Conservation (phyloP, 2,888 invertebrate species). For the Seira ritae region DNA sequence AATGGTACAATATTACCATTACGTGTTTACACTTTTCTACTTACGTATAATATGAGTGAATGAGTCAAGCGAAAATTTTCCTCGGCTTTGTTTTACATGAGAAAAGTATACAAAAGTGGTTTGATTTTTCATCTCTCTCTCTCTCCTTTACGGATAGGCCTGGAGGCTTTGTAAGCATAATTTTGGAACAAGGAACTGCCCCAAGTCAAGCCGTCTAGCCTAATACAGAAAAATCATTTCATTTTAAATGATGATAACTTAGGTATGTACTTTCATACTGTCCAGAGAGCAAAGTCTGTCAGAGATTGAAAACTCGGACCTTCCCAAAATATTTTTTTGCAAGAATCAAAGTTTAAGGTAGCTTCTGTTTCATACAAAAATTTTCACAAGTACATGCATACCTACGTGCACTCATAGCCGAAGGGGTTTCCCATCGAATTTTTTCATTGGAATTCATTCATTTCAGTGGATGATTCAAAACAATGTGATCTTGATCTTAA, state of each 20-base stretch:
- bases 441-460: too few relatives aligned
- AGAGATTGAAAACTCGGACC: not conserved
- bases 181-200: slow-evolving; percentile 46
- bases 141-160: not conserved
- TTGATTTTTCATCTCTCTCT: not conserved
- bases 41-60: too few relatives aligned
- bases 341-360: too few relatives aligned
- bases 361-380: too few relatives aligned
- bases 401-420: too few relatives aligned
- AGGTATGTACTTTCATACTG: not conserved
- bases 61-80: not conserved
- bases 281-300: not conserved
- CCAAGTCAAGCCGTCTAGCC: slow-evolving; percentile 1
- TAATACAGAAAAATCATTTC: not conserved
- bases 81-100: slow-evolving; percentile 32
- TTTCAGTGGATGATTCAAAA: too few relatives aligned
- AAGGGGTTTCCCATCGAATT: too few relatives aligned
- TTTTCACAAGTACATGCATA: too few relatives aligned
- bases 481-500: too few relatives aligned
- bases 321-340: too few relatives aligned
- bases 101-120: slow-evolving; percentile 22
- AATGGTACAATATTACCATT: too few relatives aligned
- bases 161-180: too few relatives aligned
- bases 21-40: slow-evolving; percentile 33
- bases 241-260: not conserved